Evolutionary conservation across 2,113 vertebrate genomes (phyloP).

Genomic region (Bungarus multicinctus): DNA sequence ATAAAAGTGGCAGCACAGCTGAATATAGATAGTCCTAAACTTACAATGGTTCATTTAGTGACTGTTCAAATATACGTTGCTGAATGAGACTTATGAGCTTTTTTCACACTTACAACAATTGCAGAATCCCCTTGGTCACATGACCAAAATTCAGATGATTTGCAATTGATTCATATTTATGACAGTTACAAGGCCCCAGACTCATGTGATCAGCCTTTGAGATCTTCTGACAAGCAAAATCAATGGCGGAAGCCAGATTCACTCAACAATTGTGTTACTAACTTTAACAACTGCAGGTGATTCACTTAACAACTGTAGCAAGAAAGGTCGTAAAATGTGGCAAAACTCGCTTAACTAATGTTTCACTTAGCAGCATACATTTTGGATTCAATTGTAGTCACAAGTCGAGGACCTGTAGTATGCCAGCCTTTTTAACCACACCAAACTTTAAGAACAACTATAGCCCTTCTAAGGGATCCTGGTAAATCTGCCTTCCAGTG

Average conservation of each 20-base stretch:
- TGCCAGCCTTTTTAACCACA: not conserved
- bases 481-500: not conserved
- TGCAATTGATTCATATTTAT: not conserved
- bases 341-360: not conserved
- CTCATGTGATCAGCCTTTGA: not conserved
- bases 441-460: not conserved
- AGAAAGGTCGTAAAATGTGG: not conserved
- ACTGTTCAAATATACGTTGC: not conserved
- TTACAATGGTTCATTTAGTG: not conserved
- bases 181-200: not conserved
- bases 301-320: not conserved
- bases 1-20: not conserved
- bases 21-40: not conserved
- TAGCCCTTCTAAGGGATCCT: not conserved
- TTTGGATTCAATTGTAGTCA: not conserved
- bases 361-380: not conserved
- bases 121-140: not conserved
- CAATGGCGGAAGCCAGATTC: not conserved
- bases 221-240: not conserved
- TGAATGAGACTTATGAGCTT: not conserved
- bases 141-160: not conserved
- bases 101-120: not conserved
- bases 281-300: not conserved
- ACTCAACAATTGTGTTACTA: not conserved
- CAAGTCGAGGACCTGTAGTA: not conserved